Evolutionary conservation across 92 coral and sea anemone genomes (phyloP).

Genomic region (Micromussa lordhowensis): DNA sequence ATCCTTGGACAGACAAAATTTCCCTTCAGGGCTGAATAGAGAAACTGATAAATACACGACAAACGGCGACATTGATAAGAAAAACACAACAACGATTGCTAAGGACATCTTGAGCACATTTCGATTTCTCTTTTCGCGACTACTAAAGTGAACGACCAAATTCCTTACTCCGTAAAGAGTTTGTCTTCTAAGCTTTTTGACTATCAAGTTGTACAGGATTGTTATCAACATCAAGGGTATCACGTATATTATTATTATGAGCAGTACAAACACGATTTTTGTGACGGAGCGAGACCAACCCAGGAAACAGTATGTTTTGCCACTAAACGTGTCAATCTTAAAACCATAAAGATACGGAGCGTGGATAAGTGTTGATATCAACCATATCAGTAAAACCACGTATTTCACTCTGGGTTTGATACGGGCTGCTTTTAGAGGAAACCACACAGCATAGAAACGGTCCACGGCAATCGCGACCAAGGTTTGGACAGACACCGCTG

Average conservation of each 20-base stretch:
- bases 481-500: constrained; percentile 74
- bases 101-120: constrained; percentile 59
- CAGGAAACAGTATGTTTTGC: constrained; percentile 56
- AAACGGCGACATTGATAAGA: constrained; percentile 71
- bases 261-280: constrained; percentile 51
- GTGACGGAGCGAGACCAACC: constrained; percentile 62
- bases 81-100: constrained; percentile 68
- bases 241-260: constrained; percentile 59
- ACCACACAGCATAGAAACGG: constrained; percentile 75
- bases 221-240: constrained; percentile 60
- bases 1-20: constrained; percentile 43
- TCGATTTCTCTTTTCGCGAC: constrained; percentile 58
- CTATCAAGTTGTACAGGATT: constrained; percentile 59
- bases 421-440: constrained; percentile 54
- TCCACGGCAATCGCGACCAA: constrained; percentile 66
- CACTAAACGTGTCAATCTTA: constrained; percentile 30
- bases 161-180: constrained; percentile 59
- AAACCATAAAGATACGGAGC: constrained; percentile 71
- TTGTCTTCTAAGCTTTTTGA: constrained; percentile 54
- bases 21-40: constrained; percentile 31
- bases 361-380: constrained; percentile 53
- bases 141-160: constrained; percentile 46
- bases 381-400: constrained; percentile 65
- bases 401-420: constrained; percentile 52
- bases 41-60: constrained; percentile 51